Evolutionary conservation across 2,113 vertebrate genomes (phyloP), one percentile per base, ranked within the genome.

Genomic region (Ciconia maguari): DNA sequence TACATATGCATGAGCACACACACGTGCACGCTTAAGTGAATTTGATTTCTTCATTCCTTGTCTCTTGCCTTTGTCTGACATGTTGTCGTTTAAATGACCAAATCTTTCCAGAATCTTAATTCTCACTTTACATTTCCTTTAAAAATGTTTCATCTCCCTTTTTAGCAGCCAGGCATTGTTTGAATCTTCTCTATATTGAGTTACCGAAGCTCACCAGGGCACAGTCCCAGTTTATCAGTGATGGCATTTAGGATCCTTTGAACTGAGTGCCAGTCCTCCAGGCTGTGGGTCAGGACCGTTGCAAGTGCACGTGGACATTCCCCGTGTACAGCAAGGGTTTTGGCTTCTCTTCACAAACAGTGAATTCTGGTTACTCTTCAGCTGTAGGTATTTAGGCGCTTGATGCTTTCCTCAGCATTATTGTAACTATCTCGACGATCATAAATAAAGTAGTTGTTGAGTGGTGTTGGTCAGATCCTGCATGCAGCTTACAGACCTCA

Each of bases 21-120:
- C 11, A n/a, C 3, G 5, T 61, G 61, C 51, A 57, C 83, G 26
- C 22, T 79, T 54, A 42, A 49, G 11, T 71, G 66, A 72, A 81
- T 93, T 81, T 80, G 90, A 69, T 93, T 94, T 91, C 77, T 89
- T 83, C 29, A 22, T 81, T 89, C 29, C 77, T 81, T 81, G 62
- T 89, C 76, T 91, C 88, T 83, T 93, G 87, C n/a, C 54, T 89
- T 96, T 91, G 80, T 80, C 90, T 94, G 80, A 36, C 57, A 49
- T 0, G 1, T 90, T 77, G 78, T 86, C 77, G 68, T 71, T 89
- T 86, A 36, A 71, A 72, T 55, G 76, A 51, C 62, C 76, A 25
- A 62, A 91, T 94, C 71, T 58, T 93, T 68, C 57, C 83, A 83
- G 64, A 46, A 29, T 76, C 44, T 17, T 54, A 41, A 66, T 51